Conservation (phyloP, 1,140 invertebrate species). For the Temnothorax curvispinosus region DNA sequence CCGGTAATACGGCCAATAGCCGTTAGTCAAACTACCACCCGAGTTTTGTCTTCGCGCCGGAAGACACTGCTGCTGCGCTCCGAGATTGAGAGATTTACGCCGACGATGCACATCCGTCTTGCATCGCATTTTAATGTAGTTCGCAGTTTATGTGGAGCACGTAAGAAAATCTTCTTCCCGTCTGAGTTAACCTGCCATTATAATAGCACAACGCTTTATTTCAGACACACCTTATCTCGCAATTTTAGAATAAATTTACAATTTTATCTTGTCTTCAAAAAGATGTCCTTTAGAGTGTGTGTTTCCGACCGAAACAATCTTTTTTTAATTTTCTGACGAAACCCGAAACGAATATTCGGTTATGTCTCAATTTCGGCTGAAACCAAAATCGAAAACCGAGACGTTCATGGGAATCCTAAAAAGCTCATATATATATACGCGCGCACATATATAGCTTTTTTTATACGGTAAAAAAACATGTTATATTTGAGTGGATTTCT, state of each 20-base stretch:
- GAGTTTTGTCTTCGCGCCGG: slow-evolving; percentile 22
- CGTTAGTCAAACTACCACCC: neutral
- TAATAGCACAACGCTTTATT: neutral
- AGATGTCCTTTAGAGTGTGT: no score
- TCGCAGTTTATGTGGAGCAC: slow-evolving; percentile 6
- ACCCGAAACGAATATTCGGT: no score
- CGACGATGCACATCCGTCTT: neutral
- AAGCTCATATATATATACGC: no score
- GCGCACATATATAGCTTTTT: no score
- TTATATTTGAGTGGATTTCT: no score
- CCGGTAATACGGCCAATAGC: slow-evolving; percentile 11
- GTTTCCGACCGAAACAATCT: no score
- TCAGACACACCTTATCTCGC: neutral
- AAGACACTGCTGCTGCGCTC: neutral
- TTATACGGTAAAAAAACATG: no score
- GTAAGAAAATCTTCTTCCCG: slow-evolving; percentile 2
- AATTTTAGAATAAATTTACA: neutral
- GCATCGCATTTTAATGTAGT: slow-evolving; percentile 35
- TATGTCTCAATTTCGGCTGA: no score
- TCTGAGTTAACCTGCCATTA: neutral
- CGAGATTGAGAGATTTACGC: slow-evolving; percentile 27
- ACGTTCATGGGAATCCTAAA: no score
- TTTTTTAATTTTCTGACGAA: no score
- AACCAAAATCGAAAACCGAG: no score
- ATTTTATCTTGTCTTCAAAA: neutral